phyloP scores from a whole-genome alignment of 2,888 invertebrate species.

The Panorpa germanica region DNA sequence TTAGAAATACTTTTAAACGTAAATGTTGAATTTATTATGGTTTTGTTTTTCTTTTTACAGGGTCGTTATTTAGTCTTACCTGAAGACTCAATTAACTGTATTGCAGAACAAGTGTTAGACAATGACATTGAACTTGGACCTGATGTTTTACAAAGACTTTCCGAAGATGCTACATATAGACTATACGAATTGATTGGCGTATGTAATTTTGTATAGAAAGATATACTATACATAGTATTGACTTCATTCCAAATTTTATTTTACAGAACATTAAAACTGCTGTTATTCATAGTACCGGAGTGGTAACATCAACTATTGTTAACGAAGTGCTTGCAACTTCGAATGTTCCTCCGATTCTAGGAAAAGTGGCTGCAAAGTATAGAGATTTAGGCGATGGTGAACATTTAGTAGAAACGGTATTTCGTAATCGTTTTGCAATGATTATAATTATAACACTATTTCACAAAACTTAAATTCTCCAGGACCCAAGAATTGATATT shows the following conservation, averaged over 20 bases:
- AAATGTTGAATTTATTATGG: too few relatives aligned
- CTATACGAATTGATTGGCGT: constrained; percentile 24
- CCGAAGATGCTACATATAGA: constrained; percentile 24
- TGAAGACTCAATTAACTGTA: constrained; percentile 22
- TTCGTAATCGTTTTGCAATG: too few relatives aligned
- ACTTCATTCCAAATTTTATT: background rate
- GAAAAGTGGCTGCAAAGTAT: constrained; percentile 21
- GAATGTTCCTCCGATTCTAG: constrained; percentile 22
- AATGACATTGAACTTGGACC: constrained; percentile 21
- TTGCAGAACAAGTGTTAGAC: constrained; percentile 25
- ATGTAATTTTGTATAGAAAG: constrained; percentile 5
- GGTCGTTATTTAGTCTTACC: too few relatives aligned
- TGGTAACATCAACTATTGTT: constrained; percentile 21
- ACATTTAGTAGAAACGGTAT: too few relatives aligned
- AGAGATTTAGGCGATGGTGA: too few relatives aligned
- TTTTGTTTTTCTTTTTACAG: too few relatives aligned
- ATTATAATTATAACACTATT: too few relatives aligned
- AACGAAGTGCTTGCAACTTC: constrained; percentile 23
- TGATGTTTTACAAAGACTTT: constrained; percentile 20
- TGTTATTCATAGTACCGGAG: constrained; percentile 22
- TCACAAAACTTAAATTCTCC: too few relatives aligned
- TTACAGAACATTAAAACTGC: constrained; percentile 22
- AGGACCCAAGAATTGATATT: too few relatives aligned
- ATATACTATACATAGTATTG: background rate
- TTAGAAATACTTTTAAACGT: too few relatives aligned